Percentiles rank a stretch among this genome's conserved stretches.
phyloP scores from a whole-genome alignment of 2,113 vertebrate species.

The Tyto alba region DNA sequence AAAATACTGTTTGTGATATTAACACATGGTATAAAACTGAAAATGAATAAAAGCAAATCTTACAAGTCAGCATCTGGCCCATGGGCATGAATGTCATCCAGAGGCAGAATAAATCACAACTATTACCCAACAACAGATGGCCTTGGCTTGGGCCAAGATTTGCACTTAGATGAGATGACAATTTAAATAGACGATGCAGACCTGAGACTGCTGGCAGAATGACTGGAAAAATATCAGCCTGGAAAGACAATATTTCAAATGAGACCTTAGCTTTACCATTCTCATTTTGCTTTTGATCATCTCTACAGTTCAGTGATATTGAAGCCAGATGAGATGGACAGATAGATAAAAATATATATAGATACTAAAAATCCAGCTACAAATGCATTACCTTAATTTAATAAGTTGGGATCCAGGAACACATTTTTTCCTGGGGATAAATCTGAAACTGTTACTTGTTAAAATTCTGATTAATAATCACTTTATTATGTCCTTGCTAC shows the following conservation, averaged over 20 bases:
- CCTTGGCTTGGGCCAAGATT: constrained; percentile 4
- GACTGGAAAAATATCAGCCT: constrained; percentile 44
- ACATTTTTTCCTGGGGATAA: background rate
- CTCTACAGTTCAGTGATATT: background rate
- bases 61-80: constrained; percentile 54
- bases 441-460: background rate
- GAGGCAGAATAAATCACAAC: constrained; percentile 54
- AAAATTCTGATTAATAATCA: background rate
- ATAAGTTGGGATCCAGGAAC: background rate
- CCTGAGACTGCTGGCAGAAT: constrained; percentile 35
- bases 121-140: constrained; percentile 55
- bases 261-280: background rate
- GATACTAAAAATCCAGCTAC: background rate
- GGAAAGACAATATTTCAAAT: constrained; percentile 31
- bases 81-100: background rate
- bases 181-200: constrained; percentile 32
- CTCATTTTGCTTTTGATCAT: constrained; percentile 13
- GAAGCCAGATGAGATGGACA: background rate
- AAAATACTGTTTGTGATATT: constrained; percentile 31
- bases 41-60: constrained; percentile 34
- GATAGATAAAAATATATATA: background rate
- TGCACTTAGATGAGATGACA: constrained; percentile 41
- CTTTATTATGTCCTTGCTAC: background rate
- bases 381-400: background rate
- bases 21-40: constrained; percentile 24